Evolutionary conservation across 2,113 vertebrate species (phyloP).

Genomic region (Mionectes macconnelli): DNA sequence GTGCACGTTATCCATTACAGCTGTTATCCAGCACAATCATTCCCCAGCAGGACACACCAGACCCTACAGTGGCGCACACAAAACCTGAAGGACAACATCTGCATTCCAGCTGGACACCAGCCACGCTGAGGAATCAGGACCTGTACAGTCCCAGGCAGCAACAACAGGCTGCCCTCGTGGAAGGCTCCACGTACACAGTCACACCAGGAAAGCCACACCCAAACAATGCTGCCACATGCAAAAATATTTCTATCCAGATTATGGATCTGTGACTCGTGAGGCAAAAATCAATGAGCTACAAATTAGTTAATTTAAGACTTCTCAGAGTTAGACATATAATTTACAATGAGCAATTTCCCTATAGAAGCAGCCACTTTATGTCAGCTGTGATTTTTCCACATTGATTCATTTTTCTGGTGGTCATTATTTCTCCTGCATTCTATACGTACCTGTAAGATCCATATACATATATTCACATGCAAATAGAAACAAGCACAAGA

Average conservation of each 20-base stretch:
- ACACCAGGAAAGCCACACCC: background rate
- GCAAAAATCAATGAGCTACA: background rate
- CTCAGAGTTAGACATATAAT: background rate
- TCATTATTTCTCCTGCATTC: background rate
- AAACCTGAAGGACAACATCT: rapidly evolving
- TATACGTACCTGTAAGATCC: background rate
- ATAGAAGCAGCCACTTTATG: background rate
- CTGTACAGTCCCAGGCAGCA: background rate
- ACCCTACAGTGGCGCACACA: background rate
- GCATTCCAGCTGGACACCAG: background rate
- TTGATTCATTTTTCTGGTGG: background rate
- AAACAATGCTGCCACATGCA: background rate
- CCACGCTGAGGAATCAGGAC: rapidly evolving
- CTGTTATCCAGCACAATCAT: background rate
- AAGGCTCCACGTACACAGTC: rapidly evolving
- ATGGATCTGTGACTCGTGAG: background rate
- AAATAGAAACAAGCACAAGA: background rate
- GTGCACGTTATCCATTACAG: background rate
- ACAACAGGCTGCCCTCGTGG: rapidly evolving
- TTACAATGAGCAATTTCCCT: background rate
- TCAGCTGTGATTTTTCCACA: background rate
- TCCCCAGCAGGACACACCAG: background rate
- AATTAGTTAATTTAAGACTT: background rate
- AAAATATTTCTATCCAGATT: background rate
- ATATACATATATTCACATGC: background rate